A percentile compares a stretch with the other conserved stretches of the same genome.
Conservation (phyloP, 2,888 invertebrate species). For the Nephrotoma flavescens region DNA sequence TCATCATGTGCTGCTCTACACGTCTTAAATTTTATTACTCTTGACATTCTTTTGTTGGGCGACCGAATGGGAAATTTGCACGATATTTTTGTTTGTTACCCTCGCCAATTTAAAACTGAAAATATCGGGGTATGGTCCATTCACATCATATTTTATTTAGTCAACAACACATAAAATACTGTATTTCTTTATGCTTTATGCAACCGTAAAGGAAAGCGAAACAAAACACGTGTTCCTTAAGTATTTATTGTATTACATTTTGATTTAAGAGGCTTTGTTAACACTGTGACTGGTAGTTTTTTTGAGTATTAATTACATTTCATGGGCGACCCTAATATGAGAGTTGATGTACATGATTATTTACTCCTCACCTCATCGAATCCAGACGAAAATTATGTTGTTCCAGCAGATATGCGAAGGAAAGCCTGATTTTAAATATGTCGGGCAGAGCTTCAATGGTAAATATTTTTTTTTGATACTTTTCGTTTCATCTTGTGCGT, state of each 20-base stretch:
- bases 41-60: background rate
- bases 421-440: too few relatives aligned
- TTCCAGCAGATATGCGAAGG: too few relatives aligned
- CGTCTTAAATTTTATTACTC: background rate
- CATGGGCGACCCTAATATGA: too few relatives aligned
- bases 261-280: background rate
- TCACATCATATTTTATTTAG: background rate
- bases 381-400: too few relatives aligned
- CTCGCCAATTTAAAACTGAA: background rate
- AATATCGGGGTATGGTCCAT: background rate
- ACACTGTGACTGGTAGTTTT: background rate
- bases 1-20: background rate
- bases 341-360: too few relatives aligned
- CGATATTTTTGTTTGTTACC: background rate
- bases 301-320: too few relatives aligned
- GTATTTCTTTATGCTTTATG: background rate
- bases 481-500: too few relatives aligned
- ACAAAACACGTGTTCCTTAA: background rate
- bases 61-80: background rate
- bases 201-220: background rate
- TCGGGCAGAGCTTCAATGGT: too few relatives aligned
- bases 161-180: background rate
- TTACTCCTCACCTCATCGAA: too few relatives aligned
- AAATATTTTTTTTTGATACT: too few relatives aligned
- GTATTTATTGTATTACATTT: background rate